A percentile compares a stretch with the other conserved stretches of the same genome.
phyloP scores from a whole-genome alignment of 64 coral and sea anemone genomes.

The Montipora efflorescens region DNA sequence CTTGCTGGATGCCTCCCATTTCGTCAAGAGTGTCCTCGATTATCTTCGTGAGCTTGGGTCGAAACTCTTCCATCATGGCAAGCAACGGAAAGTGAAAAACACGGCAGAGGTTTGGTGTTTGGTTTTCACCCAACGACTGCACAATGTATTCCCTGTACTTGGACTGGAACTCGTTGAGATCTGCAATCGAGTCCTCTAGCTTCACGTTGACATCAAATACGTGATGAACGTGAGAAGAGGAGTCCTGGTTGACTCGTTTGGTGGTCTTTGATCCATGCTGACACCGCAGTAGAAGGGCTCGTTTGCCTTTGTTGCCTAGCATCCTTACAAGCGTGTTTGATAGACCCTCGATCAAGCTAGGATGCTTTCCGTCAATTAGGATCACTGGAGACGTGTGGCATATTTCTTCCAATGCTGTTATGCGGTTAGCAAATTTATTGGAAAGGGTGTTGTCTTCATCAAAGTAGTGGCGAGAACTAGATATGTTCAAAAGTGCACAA shows the following conservation, averaged over 20 bases:
- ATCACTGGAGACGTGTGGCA: constrained; percentile 4
- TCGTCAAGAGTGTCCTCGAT: constrained; percentile 66
- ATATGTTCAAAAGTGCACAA: constrained; percentile 55
- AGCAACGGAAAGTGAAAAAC: constrained; percentile 81
- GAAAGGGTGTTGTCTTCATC: constrained; percentile 66
- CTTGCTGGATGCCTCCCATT: constrained; percentile 28
- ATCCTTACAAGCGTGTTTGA: constrained; percentile 61
- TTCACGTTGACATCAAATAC: constrained; percentile 58
- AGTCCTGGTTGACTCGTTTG: too few relatives aligned
- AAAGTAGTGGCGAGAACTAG: constrained; percentile 16
- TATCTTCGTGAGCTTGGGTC: constrained; percentile 55
- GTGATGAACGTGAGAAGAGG: constrained; percentile 45
- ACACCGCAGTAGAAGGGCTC: constrained; percentile 66
- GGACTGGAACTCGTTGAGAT: constrained; percentile 67
- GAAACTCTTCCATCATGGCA: constrained; percentile 82
- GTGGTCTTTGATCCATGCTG: neutral
- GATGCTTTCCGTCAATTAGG: constrained; percentile 84
- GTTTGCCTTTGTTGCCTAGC: constrained; percentile 56
- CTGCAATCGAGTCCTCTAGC: constrained; percentile 73
- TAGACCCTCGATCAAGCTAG: constrained; percentile 41
- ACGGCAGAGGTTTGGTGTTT: too few relatives aligned
- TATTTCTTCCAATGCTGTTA: too few relatives aligned
- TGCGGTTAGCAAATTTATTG: neutral
- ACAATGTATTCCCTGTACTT: constrained; percentile 81
- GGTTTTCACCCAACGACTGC: neutral